Percentiles rank a stretch among this genome's conserved stretches.
phyloP scores from a whole-genome alignment of 2,888 invertebrate species.

The Phania funesta region DNA sequence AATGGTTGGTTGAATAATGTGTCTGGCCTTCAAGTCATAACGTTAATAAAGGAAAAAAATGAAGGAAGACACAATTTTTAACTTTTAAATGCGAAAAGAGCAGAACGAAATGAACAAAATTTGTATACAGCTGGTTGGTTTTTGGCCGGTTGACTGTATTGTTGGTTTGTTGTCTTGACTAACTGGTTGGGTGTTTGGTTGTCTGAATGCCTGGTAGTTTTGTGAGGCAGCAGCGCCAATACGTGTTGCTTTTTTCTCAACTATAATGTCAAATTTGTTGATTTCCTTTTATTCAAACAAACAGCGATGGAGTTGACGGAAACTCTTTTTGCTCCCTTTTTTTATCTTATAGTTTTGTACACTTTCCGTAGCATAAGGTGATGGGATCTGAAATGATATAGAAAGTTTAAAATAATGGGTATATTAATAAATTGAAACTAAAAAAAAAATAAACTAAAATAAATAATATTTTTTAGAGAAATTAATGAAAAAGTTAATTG shows the following conservation, averaged over 20 bases:
- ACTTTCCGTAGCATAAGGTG: slow-evolving; percentile 8
- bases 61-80: slow-evolving; percentile 31
- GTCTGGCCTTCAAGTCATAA: slow-evolving; percentile 68
- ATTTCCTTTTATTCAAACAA: slow-evolving; percentile 55
- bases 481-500: too few relatives aligned
- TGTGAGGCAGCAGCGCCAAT: slow-evolving; percentile 45
- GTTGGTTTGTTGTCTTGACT: slow-evolving; percentile 15
- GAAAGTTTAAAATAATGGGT: slow-evolving; percentile 20
- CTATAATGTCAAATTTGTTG: slow-evolving; percentile 53
- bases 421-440: background rate
- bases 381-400: slow-evolving; percentile 54
- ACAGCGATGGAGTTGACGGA: slow-evolving; percentile 58
- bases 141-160: slow-evolving; percentile 42
- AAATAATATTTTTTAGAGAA: too few relatives aligned
- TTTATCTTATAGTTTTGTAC: slow-evolving; percentile 11
- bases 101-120: slow-evolving; percentile 35
- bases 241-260: slow-evolving; percentile 58
- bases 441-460: background rate
- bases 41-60: slow-evolving; percentile 44
- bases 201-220: slow-evolving; percentile 7
- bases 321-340: slow-evolving; percentile 7
- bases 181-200: slow-evolving; percentile 22
- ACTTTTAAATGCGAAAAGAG: slow-evolving; percentile 20
- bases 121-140: slow-evolving; percentile 56
- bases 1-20: slow-evolving; percentile 61